Evolutionary conservation across 2,888 invertebrate genomes (phyloP), one percentile per base, ranked within the genome.

Genomic region (Mellilla xanthometata): DNA sequence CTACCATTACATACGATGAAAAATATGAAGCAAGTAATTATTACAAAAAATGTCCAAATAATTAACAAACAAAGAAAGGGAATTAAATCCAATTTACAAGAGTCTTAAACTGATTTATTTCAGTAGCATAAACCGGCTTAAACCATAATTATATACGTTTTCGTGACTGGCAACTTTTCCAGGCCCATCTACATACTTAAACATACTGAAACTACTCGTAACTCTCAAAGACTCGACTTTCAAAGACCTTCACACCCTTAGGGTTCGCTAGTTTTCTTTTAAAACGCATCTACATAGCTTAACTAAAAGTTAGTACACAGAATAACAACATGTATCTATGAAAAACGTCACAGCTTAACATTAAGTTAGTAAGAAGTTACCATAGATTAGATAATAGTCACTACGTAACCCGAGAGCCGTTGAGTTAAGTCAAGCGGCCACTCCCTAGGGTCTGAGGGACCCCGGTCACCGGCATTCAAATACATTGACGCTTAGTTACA

Each of bases 351-450:
- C 3, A 19, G 6, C 19, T 19, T 19, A 19, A 6, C 19, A 19
- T 19, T n/a, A n/a, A 19, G 19, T 19, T 19, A 19, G 3, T 19
- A 4, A 3, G 19, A 19, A 19, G 3, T 19, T 19, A 6, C 19
- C 19, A 19, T 19, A 24, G 24, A 7, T n/a, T 24, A 24, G 8
- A 8, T 1, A 0, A 24, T 24, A 24, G 24, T 24, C 1, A 24
- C 24, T 24, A 8, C n/a, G 7, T 27, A 35, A 27, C 13, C 15
- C 1, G n/a, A 15, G 76, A 81, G 72, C 82, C 81, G 76, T 69
- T 72, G 76, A 73, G 71, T 81, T 81, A 77, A 88, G 84, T 87
- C 84, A 82, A 81, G 72, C 88, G 78, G 78, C 62, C 54, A 36
- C 54, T 83, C 87, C 86, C 86, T 36, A 35, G 84, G 76, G 84